Conservation (phyloP, 2,888 invertebrate species). For the Hypomecis atomaria region DNA sequence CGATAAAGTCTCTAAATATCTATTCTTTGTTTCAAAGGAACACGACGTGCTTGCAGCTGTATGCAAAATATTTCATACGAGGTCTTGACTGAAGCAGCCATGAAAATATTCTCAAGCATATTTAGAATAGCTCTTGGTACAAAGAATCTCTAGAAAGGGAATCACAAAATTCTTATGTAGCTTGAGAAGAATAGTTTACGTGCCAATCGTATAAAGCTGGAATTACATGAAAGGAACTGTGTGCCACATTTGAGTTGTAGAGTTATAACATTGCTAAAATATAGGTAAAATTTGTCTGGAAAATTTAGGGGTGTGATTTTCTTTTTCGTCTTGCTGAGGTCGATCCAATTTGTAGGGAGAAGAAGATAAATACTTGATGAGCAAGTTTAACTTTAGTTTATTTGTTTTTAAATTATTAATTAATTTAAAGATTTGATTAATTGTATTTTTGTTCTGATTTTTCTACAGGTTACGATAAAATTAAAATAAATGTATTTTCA, state of each 20-base stretch:
- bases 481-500: no score
- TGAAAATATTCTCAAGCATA: conserved; percentile 31
- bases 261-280: no score
- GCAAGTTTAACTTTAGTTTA: no score
- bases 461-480: no score
- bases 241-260: background rate
- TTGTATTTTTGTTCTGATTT: no score
- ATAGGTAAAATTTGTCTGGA: background rate
- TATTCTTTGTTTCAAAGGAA: background rate
- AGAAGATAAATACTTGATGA: no score
- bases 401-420: no score
- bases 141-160: conserved; percentile 32
- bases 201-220: conserved; percentile 25
- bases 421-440: no score
- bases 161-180: conserved; percentile 34
- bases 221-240: background rate
- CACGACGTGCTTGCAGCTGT: conserved; percentile 6
- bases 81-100: conserved; percentile 8
- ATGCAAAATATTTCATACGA: conserved; percentile 12
- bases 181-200: conserved; percentile 26
- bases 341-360: no score
- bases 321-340: background rate
- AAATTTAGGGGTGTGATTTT: background rate
- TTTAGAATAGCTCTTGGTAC: conserved; percentile 10
- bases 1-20: background rate